Base-by-base conservation (phyloP, 2,797 vertebrate genomes). In the Acridotheres tristis region DNA sequence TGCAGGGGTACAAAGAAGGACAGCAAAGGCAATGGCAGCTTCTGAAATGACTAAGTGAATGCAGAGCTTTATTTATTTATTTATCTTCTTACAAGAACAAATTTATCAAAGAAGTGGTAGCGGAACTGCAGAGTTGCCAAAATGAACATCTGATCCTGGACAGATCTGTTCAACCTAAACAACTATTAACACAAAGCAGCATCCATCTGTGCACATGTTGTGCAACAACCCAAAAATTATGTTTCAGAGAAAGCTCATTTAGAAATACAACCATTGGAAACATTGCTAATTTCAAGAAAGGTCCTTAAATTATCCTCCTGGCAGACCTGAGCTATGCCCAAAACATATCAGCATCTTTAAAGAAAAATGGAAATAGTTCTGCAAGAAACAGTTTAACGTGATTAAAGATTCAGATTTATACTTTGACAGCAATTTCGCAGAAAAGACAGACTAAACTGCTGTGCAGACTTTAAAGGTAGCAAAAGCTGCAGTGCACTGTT, bases 141-240 rank as follows among this genome's bases (percentile, higher is more conserved):
- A 88, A 89, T 22, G 80, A 96, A 79, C 89, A 75, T 66, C 91
- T 34, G 93, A 88, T 72, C 53, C 91, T 69, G 82, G 92, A 78
- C 88, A 85, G 92, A 94, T 82, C 63, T 71, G 59, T 43, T 95
- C 92, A 93, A 76, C 92, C 83, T 93, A 82, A 96, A 88, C 53
- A 93, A 86, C 79, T 76, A 71, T 43, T 91, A 91, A 82, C 80
- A 93, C 38, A 94, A 88, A 88, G 77, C 77, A 90, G 63, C 74
- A 84, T 76, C 94, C 94, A 94, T 86, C 85, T 94, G 89, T 81
- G 85, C 76, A 59, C 81, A 71, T 71, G 54, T 55, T 89, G 92
- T 63, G 30, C 76, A 91, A 88, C 48, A 72, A 85, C 30, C 67
- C 71, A 47, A 63, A 88, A 91, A 79, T 76, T 42, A 76, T 3